Evolutionary conservation across 2,888 invertebrate species (phyloP).

Genomic region (Phasia obesa): DNA sequence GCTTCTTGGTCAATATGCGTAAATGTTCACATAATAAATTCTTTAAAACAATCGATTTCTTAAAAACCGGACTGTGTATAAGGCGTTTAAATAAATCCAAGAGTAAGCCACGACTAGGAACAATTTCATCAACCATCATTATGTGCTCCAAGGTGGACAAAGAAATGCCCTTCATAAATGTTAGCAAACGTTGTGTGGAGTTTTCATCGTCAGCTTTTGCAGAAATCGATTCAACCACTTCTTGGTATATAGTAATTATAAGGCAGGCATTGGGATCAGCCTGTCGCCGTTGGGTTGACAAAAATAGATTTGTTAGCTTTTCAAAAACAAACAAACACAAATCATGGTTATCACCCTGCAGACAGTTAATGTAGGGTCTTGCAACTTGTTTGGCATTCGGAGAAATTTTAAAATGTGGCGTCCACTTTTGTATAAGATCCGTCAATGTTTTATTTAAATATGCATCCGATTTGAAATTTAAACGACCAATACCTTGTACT

Average conservation of each 20-base stretch:
- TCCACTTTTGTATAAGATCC: conserved; percentile 83
- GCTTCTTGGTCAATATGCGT: conserved; percentile 78
- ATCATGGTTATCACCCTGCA: conserved; percentile 76
- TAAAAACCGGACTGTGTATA: conserved; percentile 72
- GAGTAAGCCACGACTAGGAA: conserved; percentile 78
- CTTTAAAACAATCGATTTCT: conserved; percentile 72
- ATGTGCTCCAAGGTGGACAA: conserved; percentile 80
- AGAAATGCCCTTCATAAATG: conserved; percentile 77
- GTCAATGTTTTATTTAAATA: conserved; percentile 83
- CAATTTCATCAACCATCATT: conserved; percentile 81
- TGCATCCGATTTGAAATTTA: conserved; percentile 83
- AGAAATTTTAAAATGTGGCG: conserved; percentile 80
- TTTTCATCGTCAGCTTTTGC: conserved; percentile 38
- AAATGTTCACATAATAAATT: conserved; percentile 76
- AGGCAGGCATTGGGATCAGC: conserved; percentile 78
- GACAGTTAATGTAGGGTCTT: conserved; percentile 78
- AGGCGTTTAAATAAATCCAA: conserved; percentile 77
- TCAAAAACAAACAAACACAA: conserved; percentile 78
- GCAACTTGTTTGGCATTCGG: conserved; percentile 78
- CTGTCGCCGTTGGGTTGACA: conserved; percentile 80
- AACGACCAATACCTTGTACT: conserved; percentile 83
- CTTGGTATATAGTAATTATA: conserved; percentile 79
- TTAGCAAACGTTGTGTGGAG: conserved; percentile 73
- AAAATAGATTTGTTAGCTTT: conserved; percentile 78
- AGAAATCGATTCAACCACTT: conserved; percentile 74